Conservation (phyloP, 2,113 vertebrate species). For the Cavia porcellus region DNA sequence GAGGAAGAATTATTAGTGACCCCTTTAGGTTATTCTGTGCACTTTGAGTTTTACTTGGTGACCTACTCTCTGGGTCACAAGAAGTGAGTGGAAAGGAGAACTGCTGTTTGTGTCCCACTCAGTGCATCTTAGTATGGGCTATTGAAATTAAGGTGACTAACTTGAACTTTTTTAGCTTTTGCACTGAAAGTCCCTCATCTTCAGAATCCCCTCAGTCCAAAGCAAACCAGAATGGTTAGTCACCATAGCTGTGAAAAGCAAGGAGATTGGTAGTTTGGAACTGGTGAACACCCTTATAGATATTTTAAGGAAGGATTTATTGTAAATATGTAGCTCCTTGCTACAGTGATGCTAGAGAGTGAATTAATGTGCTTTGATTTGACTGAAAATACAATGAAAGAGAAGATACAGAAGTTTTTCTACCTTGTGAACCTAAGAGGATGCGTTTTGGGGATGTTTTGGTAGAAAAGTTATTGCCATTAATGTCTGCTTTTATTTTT, state of each 20-base stretch:
- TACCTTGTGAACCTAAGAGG: background rate
- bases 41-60: slow-evolving; percentile 29
- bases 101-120: background rate
- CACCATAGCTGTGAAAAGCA: background rate
- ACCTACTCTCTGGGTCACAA: slow-evolving; percentile 17
- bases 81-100: slow-evolving; percentile 26
- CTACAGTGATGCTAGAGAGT: background rate
- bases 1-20: slow-evolving; percentile 62
- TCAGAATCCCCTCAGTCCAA: background rate
- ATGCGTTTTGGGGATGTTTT: slow-evolving; percentile 25
- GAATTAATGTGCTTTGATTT: slow-evolving; percentile 31
- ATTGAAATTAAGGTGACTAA: slow-evolving; percentile 16
- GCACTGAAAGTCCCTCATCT: background rate
- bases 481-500: slow-evolving; percentile 60
- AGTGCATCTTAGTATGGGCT: slow-evolving; percentile 5
- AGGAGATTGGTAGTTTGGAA: slow-evolving; percentile 19
- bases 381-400: slow-evolving; percentile 33
- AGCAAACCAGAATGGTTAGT: background rate
- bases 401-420: slow-evolving; percentile 23
- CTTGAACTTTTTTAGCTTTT: slow-evolving; percentile 49
- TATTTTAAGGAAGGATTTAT: slow-evolving; percentile 54
- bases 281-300: background rate
- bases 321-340: slow-evolving; percentile 30
- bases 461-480: background rate
- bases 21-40: slow-evolving; percentile 28